These are phyloP conservation scores for Vireo altiloquus DNA, from an alignment of 2,113 vertebrate species.

Conservation along the genomic window DNA sequence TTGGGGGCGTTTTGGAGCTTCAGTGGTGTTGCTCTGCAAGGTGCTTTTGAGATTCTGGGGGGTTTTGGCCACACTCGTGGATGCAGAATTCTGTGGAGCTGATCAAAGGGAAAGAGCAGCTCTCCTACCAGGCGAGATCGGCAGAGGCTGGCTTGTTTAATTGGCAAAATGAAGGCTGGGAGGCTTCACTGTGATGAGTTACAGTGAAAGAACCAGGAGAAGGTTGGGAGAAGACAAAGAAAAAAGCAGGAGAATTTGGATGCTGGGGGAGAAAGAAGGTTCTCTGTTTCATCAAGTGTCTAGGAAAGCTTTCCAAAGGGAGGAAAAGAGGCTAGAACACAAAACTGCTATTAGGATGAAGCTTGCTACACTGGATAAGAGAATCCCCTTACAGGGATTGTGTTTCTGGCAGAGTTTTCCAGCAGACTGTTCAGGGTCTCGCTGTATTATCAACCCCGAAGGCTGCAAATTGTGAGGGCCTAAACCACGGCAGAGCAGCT, in stretches of 20 bases:
- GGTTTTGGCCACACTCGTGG: not conserved
- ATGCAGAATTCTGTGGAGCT: not conserved
- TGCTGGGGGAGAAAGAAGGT: not conserved
- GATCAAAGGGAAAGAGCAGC: not conserved
- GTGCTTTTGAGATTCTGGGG: not conserved
- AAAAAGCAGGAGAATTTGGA: not conserved
- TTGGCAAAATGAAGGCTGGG: not conserved
- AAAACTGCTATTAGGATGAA: not conserved
- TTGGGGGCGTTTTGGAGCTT: not conserved
- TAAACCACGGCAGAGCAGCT: conserved; percentile 34
- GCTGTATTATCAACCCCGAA: not conserved
- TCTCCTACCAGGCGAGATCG: not conserved
- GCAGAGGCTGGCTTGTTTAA: not conserved
- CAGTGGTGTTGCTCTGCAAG: not conserved
- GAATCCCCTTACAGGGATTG: not conserved
- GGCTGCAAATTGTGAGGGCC: not conserved
- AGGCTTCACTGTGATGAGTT: not conserved
- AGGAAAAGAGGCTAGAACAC: not conserved
- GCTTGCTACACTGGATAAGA: not conserved
- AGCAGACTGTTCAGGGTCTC: not conserved
- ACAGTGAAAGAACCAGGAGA: not conserved
- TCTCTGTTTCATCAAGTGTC: not conserved
- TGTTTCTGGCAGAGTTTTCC: not conserved
- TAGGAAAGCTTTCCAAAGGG: not conserved
- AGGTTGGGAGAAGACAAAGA: not conserved